phyloP scores from a whole-genome alignment of 2,797 vertebrate species.

The Paramormyrops hopkinsi region DNA sequence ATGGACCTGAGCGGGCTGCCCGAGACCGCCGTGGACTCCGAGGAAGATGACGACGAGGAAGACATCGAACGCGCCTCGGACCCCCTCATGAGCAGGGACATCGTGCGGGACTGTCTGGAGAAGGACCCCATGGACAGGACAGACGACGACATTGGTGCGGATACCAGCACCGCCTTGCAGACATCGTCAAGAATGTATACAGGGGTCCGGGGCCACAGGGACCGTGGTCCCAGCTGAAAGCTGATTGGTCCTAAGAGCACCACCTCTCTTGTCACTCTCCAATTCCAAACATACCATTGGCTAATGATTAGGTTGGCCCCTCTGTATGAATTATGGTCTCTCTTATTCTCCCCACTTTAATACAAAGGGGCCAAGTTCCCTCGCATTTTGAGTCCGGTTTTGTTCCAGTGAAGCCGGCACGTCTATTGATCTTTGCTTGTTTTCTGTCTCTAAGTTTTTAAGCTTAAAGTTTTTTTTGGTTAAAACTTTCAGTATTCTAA shows the following conservation, averaged over 20 bases:
- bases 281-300: background rate
- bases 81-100: slow-evolving; percentile 95
- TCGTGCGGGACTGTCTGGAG: slow-evolving; percentile 94
- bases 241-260: background rate
- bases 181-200: background rate
- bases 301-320: background rate
- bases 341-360: background rate
- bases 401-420: background rate
- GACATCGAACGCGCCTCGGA: slow-evolving; percentile 94
- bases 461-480: background rate
- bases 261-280: background rate
- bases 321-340: background rate
- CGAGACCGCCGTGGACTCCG: slow-evolving; percentile 95
- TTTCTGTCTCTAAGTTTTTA: background rate
- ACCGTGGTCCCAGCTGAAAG: background rate
- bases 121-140: slow-evolving; percentile 98
- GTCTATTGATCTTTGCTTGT: background rate
- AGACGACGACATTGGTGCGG: slow-evolving; percentile 93
- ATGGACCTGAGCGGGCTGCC: slow-evolving; percentile 98
- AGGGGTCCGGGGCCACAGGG: background rate
- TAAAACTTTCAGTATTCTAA: background rate
- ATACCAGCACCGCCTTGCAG: background rate
- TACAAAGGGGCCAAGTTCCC: background rate
- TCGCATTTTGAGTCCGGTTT: background rate
- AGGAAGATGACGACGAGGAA: slow-evolving; percentile 97